Evolutionary conservation across 2,888 invertebrate species (phyloP).

Genomic region (Lasius fuliginosus): DNA sequence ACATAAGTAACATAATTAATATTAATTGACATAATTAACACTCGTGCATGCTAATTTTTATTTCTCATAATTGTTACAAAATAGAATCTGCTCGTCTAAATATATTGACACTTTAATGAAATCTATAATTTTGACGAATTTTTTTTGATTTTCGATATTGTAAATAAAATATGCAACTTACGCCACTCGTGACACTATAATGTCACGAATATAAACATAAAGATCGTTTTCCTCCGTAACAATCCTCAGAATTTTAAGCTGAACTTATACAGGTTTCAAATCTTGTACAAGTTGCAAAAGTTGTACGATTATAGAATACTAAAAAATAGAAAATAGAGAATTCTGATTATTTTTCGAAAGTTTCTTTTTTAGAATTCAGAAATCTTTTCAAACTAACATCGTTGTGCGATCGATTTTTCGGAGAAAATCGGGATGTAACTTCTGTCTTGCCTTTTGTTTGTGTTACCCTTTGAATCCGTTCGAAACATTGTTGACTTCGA

Average conservation of each 20-base stretch:
- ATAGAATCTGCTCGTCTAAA: no score
- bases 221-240: not conserved
- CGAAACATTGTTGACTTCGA: slow-evolving; percentile 3
- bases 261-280: not conserved
- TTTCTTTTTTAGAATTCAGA: not conserved
- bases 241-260: not conserved
- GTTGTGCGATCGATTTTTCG: not conserved
- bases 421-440: not conserved
- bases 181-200: not conserved
- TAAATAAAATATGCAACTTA: not conserved
- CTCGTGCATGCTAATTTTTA: no score
- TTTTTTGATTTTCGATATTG: not conserved
- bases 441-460: not conserved
- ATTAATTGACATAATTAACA: no score
- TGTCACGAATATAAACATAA: not conserved
- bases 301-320: not conserved
- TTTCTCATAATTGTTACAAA: no score
- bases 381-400: not conserved
- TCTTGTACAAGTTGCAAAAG: not conserved
- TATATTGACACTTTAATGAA: no score
- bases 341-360: slow-evolving; percentile 4
- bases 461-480: not conserved
- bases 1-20: not conserved
- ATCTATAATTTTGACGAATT: not conserved
- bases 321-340: not conserved